Evolutionary conservation across 2,113 vertebrate genomes (phyloP).

Genomic region (Chaetodon trifascialis): DNA sequence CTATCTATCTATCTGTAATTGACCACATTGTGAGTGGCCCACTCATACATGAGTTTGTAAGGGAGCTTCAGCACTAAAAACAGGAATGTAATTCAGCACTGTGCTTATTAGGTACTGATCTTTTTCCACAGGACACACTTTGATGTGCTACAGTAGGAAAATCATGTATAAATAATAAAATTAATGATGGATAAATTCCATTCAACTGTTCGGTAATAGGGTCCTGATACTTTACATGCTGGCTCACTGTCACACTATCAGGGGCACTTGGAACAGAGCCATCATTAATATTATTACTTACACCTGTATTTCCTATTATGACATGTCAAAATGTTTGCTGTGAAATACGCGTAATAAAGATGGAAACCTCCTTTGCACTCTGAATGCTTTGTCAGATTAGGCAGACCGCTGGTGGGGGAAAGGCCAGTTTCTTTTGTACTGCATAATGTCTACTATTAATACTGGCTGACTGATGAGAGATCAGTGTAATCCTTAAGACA

Average conservation of each 20-base stretch:
- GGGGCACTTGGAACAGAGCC: background rate
- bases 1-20: no score
- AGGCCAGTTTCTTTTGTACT: constrained; percentile 29
- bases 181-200: background rate
- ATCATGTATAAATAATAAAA: background rate
- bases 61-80: background rate
- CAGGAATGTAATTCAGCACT: background rate
- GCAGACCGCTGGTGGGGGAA: background rate
- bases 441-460: constrained; percentile 44
- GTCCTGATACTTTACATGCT: background rate
- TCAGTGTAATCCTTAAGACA: constrained; percentile 63
- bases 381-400: constrained; percentile 8
- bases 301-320: background rate
- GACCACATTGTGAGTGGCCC: no score
- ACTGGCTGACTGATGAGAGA: constrained; percentile 49
- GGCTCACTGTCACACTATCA: background rate
- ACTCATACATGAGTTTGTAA: background rate
- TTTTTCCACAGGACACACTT: background rate
- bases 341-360: background rate
- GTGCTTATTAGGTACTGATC: background rate
- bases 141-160: background rate
- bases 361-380: background rate
- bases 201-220: constrained; percentile 3
- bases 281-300: background rate
- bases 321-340: constrained; percentile 5